Conservation (phyloP, 2,113 vertebrate species). For the Ginglymostoma cirratum region DNA sequence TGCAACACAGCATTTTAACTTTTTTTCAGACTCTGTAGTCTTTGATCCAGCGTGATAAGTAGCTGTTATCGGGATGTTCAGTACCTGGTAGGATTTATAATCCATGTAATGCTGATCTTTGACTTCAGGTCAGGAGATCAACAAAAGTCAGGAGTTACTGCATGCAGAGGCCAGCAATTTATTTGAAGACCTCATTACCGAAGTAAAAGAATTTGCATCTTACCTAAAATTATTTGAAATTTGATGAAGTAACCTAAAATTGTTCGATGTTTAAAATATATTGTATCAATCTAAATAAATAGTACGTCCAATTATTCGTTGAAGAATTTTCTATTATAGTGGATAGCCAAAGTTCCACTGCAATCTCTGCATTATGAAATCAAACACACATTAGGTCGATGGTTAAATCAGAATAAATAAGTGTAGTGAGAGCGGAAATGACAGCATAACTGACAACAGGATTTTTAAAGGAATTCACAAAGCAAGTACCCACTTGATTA, state of each 20-base stretch:
- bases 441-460: neutral
- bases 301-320: neutral
- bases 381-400: neutral
- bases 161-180: neutral
- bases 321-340: neutral
- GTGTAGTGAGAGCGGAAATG: neutral
- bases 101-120: conserved; percentile 21
- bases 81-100: neutral
- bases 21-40: neutral
- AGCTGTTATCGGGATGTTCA: neutral
- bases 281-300: neutral
- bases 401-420: conserved; percentile 1
- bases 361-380: neutral
- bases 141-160: neutral
- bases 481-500: neutral
- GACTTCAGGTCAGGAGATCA: neutral
- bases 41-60: neutral
- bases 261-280: neutral
- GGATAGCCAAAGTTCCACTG: neutral
- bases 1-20: neutral
- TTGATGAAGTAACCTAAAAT: neutral
- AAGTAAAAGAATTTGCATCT: neutral
- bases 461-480: neutral
- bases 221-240: neutral
- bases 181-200: neutral